Conservation (phyloP, 2,113 vertebrate species). For the Trichechus manatus region DNA sequence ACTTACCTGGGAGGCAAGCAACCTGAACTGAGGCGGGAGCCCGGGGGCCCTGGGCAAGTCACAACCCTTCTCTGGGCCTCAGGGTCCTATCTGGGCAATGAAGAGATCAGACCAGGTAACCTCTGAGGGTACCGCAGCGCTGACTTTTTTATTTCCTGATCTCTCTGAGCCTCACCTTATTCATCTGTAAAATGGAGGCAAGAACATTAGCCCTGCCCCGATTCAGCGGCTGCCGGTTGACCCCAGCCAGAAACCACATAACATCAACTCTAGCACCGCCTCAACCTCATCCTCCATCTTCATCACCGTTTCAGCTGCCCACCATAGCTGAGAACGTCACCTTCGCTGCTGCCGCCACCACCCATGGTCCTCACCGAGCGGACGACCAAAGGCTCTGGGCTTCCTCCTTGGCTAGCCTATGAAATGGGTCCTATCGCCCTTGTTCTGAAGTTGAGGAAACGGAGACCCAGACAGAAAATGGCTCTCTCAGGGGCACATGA, state of each 20-base stretch:
- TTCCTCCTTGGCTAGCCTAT: neutral
- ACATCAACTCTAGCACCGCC: neutral
- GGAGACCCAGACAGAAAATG: neutral
- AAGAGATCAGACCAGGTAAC: neutral
- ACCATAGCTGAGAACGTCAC: neutral
- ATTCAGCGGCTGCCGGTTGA: neutral
- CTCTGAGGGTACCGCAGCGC: neutral
- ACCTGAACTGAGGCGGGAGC: neutral
- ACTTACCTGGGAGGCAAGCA: neutral
- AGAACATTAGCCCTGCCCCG: neutral
- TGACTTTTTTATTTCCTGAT: neutral
- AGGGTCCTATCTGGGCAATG: neutral
- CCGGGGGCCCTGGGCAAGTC: neutral
- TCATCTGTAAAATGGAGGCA: neutral
- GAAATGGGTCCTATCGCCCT: neutral
- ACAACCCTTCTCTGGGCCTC: neutral
- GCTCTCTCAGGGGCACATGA: neutral
- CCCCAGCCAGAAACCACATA: neutral
- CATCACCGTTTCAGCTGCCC: neutral
- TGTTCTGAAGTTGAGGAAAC: neutral
- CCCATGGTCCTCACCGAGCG: neutral
- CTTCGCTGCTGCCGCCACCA: neutral
- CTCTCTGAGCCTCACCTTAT: neutral
- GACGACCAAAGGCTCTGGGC: neutral
- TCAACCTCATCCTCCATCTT: neutral